phyloP scores from a whole-genome alignment of 2,113 vertebrate species.

The Taxidea taxus region DNA sequence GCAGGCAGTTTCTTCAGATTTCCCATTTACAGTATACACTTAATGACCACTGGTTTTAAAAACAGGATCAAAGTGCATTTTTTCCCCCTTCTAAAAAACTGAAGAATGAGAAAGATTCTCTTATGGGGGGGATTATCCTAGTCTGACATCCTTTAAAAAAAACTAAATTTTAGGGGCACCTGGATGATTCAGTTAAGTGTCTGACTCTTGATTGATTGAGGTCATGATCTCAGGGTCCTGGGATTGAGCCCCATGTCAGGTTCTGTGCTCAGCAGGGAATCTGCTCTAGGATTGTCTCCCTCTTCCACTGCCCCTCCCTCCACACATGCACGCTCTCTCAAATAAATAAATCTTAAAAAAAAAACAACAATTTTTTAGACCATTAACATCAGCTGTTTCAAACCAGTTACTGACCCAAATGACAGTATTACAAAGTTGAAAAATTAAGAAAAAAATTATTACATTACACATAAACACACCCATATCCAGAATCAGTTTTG shows the following conservation, averaged over 20 bases:
- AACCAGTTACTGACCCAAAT: conserved; percentile 27
- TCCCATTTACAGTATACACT: not conserved
- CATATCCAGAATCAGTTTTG: not conserved
- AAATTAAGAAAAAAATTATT: conserved; percentile 5
- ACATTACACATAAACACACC: not conserved
- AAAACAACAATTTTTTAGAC: not conserved
- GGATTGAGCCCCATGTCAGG: not conserved
- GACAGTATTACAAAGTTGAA: not conserved
- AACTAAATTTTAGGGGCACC: not conserved
- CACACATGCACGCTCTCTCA: not conserved
- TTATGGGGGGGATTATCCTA: not conserved
- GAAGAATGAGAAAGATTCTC: not conserved
- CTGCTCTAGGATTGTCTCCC: not conserved
- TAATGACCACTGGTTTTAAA: not conserved
- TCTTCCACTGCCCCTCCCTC: not conserved
- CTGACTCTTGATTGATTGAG: not conserved
- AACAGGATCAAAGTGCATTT: not conserved
- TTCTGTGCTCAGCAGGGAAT: not conserved
- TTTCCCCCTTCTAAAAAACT: not conserved
- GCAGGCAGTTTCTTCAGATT: not conserved
- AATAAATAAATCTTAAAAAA: not conserved
- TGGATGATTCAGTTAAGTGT: not conserved
- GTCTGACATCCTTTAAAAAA: not conserved
- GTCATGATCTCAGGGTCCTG: not conserved
- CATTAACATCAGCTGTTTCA: not conserved